These are phyloP conservation scores for Thymelicus lineola DNA, from an alignment of 2,888 invertebrate species.

Conservation along the genomic window DNA sequence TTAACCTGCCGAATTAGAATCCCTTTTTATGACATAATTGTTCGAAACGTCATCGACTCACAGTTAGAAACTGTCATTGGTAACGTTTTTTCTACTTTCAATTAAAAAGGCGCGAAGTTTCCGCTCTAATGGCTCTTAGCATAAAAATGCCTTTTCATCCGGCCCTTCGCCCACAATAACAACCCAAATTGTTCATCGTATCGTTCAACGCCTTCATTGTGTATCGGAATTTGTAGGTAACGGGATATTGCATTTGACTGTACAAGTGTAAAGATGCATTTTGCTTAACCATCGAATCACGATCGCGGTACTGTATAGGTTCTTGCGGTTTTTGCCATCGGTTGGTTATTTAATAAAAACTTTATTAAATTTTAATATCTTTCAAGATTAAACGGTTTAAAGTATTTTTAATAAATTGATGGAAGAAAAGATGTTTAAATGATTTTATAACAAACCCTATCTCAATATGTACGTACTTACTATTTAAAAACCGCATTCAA, in stretches of 20 bases:
- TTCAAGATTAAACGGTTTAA: constrained; percentile 9
- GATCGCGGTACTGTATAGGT: constrained; percentile 18
- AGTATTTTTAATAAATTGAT: no score
- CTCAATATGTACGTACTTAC: no score
- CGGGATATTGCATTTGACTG: constrained; percentile 52
- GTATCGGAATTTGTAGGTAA: constrained; percentile 64
- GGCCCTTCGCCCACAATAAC: constrained; percentile 57
- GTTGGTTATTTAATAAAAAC: constrained; percentile 25
- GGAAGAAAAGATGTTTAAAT: no score
- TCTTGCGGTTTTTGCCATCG: constrained; percentile 31
- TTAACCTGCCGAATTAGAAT: no score
- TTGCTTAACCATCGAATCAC: constrained; percentile 56
- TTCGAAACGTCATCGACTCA: constrained; percentile 55
- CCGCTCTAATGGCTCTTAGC: constrained; percentile 27
- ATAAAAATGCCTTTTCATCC: constrained; percentile 61
- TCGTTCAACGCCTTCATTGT: constrained; percentile 62
- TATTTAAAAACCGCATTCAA: no score
- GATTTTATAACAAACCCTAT: no score
- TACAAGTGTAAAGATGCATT: constrained; percentile 64
- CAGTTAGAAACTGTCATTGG: constrained; percentile 5
- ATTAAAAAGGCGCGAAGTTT: constrained; percentile 33
- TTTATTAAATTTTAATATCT: constrained; percentile 21
- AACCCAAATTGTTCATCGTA: constrained; percentile 66
- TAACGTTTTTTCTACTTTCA: constrained; percentile 50
- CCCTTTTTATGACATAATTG: no score